Conservation (phyloP, 92 coral and sea anemone genomes). For the Umimayanthus chanpuru region DNA sequence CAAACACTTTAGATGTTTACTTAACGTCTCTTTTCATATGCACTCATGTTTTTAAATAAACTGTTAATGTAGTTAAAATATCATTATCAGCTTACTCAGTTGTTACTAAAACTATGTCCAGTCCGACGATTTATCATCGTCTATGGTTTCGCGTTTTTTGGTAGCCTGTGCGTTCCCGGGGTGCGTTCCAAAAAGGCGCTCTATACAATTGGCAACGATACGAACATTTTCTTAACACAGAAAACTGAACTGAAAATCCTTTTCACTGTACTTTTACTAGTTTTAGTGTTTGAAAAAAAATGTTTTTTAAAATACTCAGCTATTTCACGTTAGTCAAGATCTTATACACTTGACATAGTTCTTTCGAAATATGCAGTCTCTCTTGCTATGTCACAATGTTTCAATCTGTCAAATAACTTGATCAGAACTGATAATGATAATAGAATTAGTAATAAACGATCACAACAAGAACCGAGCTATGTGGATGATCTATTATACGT, state of each 20-base stretch:
- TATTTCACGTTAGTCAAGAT: background rate
- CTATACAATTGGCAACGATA: background rate
- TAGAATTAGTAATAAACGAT: too few species aligned
- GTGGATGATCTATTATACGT: background rate
- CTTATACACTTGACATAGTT: background rate
- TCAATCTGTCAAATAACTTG: background rate
- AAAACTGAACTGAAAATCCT: background rate
- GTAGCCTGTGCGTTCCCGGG: background rate
- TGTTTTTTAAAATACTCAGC: background rate
- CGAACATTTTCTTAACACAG: background rate
- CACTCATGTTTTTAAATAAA: background rate
- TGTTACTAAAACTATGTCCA: background rate
- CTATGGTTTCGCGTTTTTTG: background rate
- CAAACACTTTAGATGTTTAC: too few species aligned
- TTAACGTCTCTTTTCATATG: background rate
- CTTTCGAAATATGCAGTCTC: background rate
- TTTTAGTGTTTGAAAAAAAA: background rate
- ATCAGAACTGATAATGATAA: background rate
- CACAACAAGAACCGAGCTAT: background rate
- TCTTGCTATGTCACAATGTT: background rate
- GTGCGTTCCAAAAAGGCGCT: background rate
- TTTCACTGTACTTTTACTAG: background rate
- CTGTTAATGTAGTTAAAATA: background rate
- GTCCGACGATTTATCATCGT: background rate
- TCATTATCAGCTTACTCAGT: background rate